Conservation (phyloP, 2,113 vertebrate species). For the Amphiprion percula region DNA sequence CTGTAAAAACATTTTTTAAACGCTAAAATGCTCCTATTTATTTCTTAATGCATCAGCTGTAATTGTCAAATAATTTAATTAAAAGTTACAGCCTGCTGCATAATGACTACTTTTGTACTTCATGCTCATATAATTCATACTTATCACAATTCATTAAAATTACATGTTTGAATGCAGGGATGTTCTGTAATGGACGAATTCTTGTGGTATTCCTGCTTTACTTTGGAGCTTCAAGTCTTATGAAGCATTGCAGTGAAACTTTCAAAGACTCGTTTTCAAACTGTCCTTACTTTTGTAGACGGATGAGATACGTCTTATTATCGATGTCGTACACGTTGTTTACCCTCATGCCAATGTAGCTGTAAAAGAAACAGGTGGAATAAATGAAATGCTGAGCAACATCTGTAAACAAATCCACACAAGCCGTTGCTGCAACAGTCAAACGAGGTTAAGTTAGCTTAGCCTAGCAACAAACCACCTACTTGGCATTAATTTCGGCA, state of each 20-base stretch:
- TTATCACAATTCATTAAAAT: no score
- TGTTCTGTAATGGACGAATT: no score
- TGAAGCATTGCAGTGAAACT: background rate
- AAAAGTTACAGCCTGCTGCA: background rate
- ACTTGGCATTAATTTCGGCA: slow-evolving; percentile 91
- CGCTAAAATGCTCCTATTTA: background rate
- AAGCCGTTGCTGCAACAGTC: slow-evolving; percentile 9
- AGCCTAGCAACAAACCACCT: slow-evolving; percentile 48
- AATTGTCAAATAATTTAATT: background rate
- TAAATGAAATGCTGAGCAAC: background rate
- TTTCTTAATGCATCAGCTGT: background rate
- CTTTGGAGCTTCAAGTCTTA: no score
- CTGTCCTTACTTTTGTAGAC: slow-evolving; percentile 94
- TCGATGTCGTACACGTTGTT: slow-evolving; percentile 99
- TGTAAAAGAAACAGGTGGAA: slow-evolving; percentile 69
- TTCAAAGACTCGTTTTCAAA: background rate
- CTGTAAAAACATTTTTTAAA: background rate
- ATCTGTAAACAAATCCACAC: slow-evolving; percentile 18
- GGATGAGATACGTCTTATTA: slow-evolving; percentile 97
- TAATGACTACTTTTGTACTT: no score
- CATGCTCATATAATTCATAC: no score
- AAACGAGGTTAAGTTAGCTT: slow-evolving; percentile 20
- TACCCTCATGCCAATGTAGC: slow-evolving; percentile 96
- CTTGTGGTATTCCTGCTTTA: no score
- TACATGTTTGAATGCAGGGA: no score